Evolutionary conservation across 92 coral and sea anemone genomes (phyloP), one percentile per base, ranked within the genome.

Genomic region (Blastomussa wellsi): DNA sequence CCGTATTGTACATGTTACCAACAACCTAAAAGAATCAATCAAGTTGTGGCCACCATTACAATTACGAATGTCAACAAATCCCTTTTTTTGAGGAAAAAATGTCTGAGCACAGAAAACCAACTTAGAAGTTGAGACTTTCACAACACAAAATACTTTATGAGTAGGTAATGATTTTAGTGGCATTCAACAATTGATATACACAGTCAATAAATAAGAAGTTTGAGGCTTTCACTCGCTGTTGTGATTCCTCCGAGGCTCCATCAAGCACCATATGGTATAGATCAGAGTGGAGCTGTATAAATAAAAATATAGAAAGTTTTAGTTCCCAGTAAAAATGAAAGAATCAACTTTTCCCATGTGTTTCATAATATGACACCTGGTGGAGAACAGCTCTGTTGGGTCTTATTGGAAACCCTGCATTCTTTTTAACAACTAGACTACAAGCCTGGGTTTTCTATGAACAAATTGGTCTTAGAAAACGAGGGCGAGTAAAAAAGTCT

Each of bases 211-310:
- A 94, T 79, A 92, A 90, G 84, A 92, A 96, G 73, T 91, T 90
- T 0, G 98, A 92, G 67, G 90, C 92, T 55, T 92, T 90, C 38
- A 96, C 90, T 72, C 95, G 91, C 31, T 85, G 90, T 37, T 90
- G 78, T 16, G 99, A 92, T 70, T 90, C 90, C 20, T 88, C 87
- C 1, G 94, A 90, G 19, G 96, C 96, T 44, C 94, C 98, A 74
- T 96, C 99, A 76, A 86, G 86, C 32, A 94, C 95, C 98, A 96
- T 96, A 83, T 96, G 99, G 78, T 94, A 96, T 12, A 96, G 90
- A 75, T 94, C 98, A 41, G 99, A 95, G 66, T 96, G 99, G 66
- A 96, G 97, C 99, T 96, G 76, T 13, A 79, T 64, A 22, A 14
- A 13, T 33, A 70, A 37, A 22, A 57, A n/a, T 2, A 31, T 52